Evolutionary conservation across 2,797 vertebrate species (phyloP), one percentile per base, ranked within the genome.

Genomic region (Podarcis lilfordi): DNA sequence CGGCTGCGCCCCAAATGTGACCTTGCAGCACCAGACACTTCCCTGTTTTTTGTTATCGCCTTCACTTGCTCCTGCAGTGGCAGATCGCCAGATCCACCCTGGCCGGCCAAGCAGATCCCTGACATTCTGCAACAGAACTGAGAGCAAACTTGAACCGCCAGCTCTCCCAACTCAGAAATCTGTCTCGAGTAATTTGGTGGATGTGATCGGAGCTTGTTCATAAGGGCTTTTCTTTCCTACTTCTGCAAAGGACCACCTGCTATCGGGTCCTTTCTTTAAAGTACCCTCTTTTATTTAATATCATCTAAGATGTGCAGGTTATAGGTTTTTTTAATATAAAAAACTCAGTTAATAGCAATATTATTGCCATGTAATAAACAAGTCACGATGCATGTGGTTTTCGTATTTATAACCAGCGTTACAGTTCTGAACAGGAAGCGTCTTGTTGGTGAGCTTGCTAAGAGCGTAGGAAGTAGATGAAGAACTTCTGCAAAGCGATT

Each of bases 331-430:
- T n/a, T 19, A 4, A 55, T 55, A 55, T 55, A 11, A 43, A 45
- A 40, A n/a, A 19, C 37, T 27, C 23, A 11, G 25, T 55, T 80
- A 68, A 50, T n/a, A 68, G 68, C 74, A 61, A 45, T 80, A 68
- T 81, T 72, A 40, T 43, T 85, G 83, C 69, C 25, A 37, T 55
- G 59, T 75, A 85, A 85, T 89, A 89, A 81, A 74, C 32, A 50
- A 55, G n/a, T 35, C 55, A 80, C 40, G 13, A 35, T 55, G 59
- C 55, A 59, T 40, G 43, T 23, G 50, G 55, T 37, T 76, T 72
- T 68, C 25, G n/a, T 29, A 68, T 37, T 35, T 68, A 50, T 29
- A 75, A 37, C 35, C 55, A 55, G 64, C 17, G 25, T 50, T 45
- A 35, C 15, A 43, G 37, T 32, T 4, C 55, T 75, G 43, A 66